Percentiles rank a stretch among this genome's conserved stretches.
phyloP scores from a whole-genome alignment of 2,797 vertebrate species.

The Trachops cirrhosus region DNA sequence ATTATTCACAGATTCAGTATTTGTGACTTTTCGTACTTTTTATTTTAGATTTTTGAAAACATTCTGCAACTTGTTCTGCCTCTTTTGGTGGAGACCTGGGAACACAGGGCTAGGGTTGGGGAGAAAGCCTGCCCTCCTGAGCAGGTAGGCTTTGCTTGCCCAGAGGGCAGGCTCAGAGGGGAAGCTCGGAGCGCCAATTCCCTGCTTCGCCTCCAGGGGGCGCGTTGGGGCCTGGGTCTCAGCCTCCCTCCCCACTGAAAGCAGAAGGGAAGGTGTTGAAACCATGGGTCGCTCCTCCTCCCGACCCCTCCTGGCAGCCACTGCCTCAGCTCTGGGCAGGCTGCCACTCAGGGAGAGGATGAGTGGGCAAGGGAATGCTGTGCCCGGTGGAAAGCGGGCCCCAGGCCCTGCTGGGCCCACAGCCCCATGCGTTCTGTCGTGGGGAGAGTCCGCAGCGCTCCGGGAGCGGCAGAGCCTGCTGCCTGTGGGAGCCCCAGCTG shows the following conservation, averaged over 20 bases:
- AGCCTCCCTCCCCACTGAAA: neutral
- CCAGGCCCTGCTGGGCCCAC: too few relatives aligned
- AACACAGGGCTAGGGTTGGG: neutral
- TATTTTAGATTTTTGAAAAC: neutral
- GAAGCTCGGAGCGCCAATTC: accelerated
- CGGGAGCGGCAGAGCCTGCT: neutral
- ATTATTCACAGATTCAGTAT: neutral
- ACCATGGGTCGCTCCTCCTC: neutral
- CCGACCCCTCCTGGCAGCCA: neutral
- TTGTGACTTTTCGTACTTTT: neutral
- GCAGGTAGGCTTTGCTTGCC: neutral
- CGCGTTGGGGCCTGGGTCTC: neutral
- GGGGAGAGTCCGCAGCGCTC: too few relatives aligned
- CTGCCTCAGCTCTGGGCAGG: neutral
- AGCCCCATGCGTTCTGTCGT: neutral
- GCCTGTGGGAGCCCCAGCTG: neutral
- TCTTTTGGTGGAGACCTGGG: neutral
- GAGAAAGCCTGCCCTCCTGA: neutral
- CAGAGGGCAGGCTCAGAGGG: neutral
- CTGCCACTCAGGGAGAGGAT: neutral
- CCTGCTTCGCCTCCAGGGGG: neutral
- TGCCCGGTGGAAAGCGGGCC: neutral
- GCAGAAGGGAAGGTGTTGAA: neutral
- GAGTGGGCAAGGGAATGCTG: neutral
- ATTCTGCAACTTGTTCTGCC: neutral